Evolutionary conservation across 2,888 invertebrate species (phyloP), one percentile per base, ranked within the genome.

Genomic region (Sepiola atlantica): DNA sequence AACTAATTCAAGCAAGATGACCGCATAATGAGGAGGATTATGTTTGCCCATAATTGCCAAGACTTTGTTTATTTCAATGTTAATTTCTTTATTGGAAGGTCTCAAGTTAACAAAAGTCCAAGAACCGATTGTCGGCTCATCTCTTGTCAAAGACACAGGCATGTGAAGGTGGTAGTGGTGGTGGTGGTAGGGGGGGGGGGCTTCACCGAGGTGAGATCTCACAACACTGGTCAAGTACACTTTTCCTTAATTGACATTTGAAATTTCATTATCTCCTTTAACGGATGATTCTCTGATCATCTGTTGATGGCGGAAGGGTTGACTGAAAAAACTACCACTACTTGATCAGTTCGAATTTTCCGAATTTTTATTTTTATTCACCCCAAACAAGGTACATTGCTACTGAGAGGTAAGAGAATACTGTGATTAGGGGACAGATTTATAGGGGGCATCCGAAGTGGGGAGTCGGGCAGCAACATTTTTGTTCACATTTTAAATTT

Each of bases 11-110:
- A 77, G 14, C n/a, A n/a, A n/a, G 32, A 77, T 77, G 77, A 77
- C n/a, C 32, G 77, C 32, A 77, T 77, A 77, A 77, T 77, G 77
- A 77, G 77, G 14, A 16, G 32, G 77, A 77, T 77, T 32, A 77
- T 77, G 77, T 77, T 77, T 77, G 32, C 77, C n/a, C 28, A 77
- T 77, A 77, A 77, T 77, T 77, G 77, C n/a, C 77, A 77, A 77
- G 16, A 77, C 32, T 77, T n/a, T 77, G n/a, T 77, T 77, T 32
- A 16, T 77, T 77, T 77, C 14, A n/a, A 77, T 77, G 77, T 77
- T 77, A n/a, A 77, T n/a, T 77, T 77, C 77, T 77, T 77, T 77
- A 77, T 77, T 32, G 21, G 77, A 77, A n/a, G 77, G 77, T 77
- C 32, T 77, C 77, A 77, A n/a, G 77, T 77, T 77, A n/a, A 77